Percentiles rank a stretch among this genome's conserved stretches.
Conservation (phyloP, 2,888 invertebrate species). For the Patella ulyssiponensis region DNA sequence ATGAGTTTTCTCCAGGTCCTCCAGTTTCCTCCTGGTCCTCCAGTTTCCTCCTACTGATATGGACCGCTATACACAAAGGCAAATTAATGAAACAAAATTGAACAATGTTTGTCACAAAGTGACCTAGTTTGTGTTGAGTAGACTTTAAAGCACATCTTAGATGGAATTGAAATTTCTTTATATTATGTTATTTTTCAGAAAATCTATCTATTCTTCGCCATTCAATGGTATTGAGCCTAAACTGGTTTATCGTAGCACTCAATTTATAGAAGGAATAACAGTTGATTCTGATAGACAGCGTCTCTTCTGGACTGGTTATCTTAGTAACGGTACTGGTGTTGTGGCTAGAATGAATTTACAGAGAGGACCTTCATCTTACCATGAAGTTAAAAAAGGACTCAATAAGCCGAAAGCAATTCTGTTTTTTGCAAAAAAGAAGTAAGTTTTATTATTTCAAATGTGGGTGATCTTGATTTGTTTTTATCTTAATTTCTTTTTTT, state of each 20-base stretch:
- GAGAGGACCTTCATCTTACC: slow-evolving; percentile 44
- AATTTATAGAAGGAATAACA: slow-evolving; percentile 48
- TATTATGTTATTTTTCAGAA: slow-evolving; percentile 40
- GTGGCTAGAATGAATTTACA: slow-evolving; percentile 52
- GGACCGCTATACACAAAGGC: no score
- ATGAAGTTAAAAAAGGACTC: slow-evolving; percentile 44
- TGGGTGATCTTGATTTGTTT: not conserved
- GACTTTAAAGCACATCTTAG: not conserved
- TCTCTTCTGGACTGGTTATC: slow-evolving; percentile 56
- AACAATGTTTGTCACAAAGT: no score
- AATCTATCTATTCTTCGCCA: slow-evolving; percentile 49
- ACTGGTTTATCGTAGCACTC: slow-evolving; percentile 45
- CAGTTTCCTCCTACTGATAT: no score
- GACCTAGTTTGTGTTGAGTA: no score
- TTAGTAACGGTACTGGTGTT: slow-evolving; percentile 41
- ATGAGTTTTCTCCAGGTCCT: no score
- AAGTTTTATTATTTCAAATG: slow-evolving; percentile 24
- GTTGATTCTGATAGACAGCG: slow-evolving; percentile 49
- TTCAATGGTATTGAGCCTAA: slow-evolving; percentile 45
- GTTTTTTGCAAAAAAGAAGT: slow-evolving; percentile 53
- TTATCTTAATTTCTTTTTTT: not conserved
- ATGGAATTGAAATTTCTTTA: not conserved
- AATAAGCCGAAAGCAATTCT: slow-evolving; percentile 54
- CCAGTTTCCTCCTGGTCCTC: no score
- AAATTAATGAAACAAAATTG: no score